phyloP scores from a whole-genome alignment of 2,888 invertebrate genomes.

The Melanostoma mellinum region DNA sequence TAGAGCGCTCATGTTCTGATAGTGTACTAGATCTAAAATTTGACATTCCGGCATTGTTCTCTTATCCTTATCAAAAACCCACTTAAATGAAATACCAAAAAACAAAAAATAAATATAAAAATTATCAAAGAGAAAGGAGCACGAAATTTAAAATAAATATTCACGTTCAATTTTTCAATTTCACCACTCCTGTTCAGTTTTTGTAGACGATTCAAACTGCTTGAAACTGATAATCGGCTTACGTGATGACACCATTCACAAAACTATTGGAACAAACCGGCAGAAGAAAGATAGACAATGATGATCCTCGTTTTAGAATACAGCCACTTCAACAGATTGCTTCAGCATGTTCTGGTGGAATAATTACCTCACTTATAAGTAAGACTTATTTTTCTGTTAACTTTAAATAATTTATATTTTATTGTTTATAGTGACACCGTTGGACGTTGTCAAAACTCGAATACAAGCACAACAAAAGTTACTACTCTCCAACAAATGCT shows the following conservation, averaged over 20 bases:
- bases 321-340: conserved; percentile 81
- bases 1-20: too few species aligned
- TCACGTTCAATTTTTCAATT: conserved; percentile 23
- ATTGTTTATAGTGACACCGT: conserved; percentile 91
- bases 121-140: background rate
- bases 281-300: conserved; percentile 78
- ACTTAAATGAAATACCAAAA: conserved; percentile 8
- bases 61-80: background rate
- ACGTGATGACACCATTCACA: conserved; percentile 15
- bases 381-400: conserved; percentile 77
- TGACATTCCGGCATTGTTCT: background rate
- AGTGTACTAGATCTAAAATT: too few species aligned
- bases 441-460: conserved; percentile 99
- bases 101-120: conserved; percentile 4
- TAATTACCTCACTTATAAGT: conserved; percentile 95
- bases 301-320: conserved; percentile 89
- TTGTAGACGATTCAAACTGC: background rate
- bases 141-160: background rate
- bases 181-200: conserved; percentile 2
- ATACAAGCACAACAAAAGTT: conserved; percentile 97
- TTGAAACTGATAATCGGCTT: background rate
- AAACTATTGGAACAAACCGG: conserved; percentile 14
- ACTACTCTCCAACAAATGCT: conserved; percentile 92
- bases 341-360: conserved; percentile 87
- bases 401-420: background rate